A percentile compares a stretch with the other conserved stretches of the same genome.
phyloP scores from a whole-genome alignment of 2,888 invertebrate genomes.

The Lasioglossum leucozonium region DNA sequence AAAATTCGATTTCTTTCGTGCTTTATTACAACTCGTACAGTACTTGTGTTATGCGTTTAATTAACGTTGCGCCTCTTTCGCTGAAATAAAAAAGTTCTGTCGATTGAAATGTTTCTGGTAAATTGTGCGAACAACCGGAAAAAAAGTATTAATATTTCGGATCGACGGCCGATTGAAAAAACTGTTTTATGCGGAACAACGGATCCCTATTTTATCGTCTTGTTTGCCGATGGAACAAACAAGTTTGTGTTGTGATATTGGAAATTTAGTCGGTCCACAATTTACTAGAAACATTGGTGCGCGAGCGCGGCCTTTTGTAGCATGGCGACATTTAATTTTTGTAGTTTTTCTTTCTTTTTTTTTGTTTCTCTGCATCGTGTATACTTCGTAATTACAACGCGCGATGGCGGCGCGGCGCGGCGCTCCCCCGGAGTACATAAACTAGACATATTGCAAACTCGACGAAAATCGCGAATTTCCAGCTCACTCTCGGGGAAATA shows the following conservation, averaged over 20 bases:
- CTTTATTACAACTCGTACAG: background rate
- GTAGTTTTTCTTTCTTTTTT: background rate
- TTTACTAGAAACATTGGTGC: background rate
- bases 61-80: background rate
- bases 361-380: background rate
- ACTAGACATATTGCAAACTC: constrained; percentile 26
- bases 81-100: background rate
- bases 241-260: background rate
- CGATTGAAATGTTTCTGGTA: background rate
- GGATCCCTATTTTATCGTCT: background rate
- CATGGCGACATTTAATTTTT: background rate
- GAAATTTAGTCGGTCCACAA: background rate
- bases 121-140: background rate
- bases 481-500: constrained; percentile 51
- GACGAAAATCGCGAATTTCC: constrained; percentile 53
- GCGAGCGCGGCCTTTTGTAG: background rate
- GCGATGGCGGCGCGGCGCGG: background rate
- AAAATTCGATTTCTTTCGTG: background rate
- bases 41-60: background rate
- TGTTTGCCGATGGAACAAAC: background rate
- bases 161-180: background rate
- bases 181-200: background rate
- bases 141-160: background rate
- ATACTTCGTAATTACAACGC: constrained; percentile 21
- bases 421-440: constrained; percentile 24